Percentiles rank a stretch among this genome's conserved stretches.
phyloP scores from a whole-genome alignment of 2,888 invertebrate genomes.

The Augochlorella aurata region DNA sequence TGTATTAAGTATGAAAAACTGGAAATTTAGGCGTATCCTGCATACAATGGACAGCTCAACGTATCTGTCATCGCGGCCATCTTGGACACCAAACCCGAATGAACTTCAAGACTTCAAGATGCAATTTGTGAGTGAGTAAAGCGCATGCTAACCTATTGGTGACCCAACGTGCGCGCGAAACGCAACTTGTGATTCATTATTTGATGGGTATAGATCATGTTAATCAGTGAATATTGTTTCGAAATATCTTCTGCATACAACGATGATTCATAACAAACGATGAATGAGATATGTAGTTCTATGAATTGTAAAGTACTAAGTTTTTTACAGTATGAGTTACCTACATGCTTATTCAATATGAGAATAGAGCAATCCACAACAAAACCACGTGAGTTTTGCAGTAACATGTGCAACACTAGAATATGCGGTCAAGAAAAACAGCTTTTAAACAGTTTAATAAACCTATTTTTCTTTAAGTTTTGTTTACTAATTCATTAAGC shows the following conservation, averaged over 20 bases:
- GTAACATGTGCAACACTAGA: not conserved
- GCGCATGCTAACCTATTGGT: conserved; percentile 50
- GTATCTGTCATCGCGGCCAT: conserved; percentile 67
- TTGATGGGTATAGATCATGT: not conserved
- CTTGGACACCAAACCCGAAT: conserved; percentile 55
- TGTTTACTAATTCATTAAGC: not conserved
- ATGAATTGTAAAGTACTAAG: not conserved
- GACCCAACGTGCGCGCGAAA: conserved; percentile 49
- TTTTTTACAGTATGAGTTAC: conserved; percentile 24
- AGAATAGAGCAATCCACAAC: not conserved
- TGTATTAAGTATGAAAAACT: conserved; percentile 23
- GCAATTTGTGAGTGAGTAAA: conserved; percentile 41
- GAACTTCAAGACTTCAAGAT: conserved; percentile 42
- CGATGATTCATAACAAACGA: not conserved
- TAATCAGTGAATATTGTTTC: conserved; percentile 5
- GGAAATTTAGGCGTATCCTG: conserved; percentile 75
- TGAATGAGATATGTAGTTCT: not conserved
- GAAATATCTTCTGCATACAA: not conserved
- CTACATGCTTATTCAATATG: not conserved
- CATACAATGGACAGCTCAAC: conserved; percentile 73
- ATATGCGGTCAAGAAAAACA: not conserved
- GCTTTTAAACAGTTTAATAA: not conserved
- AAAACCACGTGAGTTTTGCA: conserved; percentile 16
- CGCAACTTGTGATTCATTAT: conserved; percentile 42
- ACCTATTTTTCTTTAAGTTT: not conserved